Conservation (phyloP, 2,888 invertebrate species). For the Drosophila kambysellisi region DNA sequence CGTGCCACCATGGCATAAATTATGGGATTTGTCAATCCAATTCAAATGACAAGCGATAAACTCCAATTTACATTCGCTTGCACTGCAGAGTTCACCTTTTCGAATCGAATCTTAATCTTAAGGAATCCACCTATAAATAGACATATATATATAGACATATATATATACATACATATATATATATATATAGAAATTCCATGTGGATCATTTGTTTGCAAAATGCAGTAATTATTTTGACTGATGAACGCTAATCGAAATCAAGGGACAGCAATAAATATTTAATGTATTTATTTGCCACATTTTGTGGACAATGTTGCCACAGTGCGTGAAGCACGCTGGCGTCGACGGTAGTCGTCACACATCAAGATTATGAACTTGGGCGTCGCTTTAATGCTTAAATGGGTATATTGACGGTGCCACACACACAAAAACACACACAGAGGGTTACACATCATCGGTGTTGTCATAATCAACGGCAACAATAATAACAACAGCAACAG, state of each 20-base stretch:
- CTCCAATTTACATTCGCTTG: background rate
- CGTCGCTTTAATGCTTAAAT: conserved; percentile 53
- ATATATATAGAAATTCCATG: background rate
- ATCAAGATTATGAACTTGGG: conserved; percentile 62
- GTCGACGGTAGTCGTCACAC: conserved; percentile 31
- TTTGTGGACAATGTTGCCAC: conserved; percentile 24
- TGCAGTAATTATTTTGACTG: background rate
- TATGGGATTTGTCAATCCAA: conserved; percentile 19
- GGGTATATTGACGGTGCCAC: conserved; percentile 52
- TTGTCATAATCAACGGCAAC: conserved; percentile 75
- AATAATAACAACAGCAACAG: conserved; percentile 38
- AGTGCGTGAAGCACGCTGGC: conserved; percentile 25
- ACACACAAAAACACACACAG: conserved; percentile 11
- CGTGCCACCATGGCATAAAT: conserved; percentile 42
- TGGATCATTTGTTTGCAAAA: background rate
- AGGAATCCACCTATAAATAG: background rate
- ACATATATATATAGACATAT: background rate
- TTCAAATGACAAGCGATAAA: conserved; percentile 6
- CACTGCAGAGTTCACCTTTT: background rate
- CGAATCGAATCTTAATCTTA: background rate
- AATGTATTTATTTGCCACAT: background rate
- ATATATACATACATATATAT: background rate
- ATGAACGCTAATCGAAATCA: background rate
- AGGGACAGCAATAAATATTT: too few species aligned
- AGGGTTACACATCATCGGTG: conserved; percentile 44